phyloP scores from a whole-genome alignment of 2,113 vertebrate species.

The Sorex araneus region DNA sequence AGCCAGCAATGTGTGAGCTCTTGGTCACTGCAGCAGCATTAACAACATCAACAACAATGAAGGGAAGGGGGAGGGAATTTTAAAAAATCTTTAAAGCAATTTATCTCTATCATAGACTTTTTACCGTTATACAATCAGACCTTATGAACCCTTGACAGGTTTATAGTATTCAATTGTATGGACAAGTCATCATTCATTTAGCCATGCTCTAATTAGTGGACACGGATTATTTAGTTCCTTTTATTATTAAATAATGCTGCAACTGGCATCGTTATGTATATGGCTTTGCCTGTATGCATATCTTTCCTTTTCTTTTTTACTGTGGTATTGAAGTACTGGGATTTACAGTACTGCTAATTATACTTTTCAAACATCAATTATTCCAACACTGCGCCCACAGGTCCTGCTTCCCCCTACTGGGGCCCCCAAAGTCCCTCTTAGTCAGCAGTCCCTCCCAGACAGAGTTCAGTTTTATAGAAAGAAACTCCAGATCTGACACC shows the following conservation, averaged over 20 bases:
- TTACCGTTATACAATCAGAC: neutral
- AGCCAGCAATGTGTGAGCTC: neutral
- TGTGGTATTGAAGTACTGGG: too few species aligned
- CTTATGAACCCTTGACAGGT: slow-evolving; percentile 10
- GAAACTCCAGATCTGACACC: too few species aligned
- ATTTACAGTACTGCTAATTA: too few species aligned
- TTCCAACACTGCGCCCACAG: too few species aligned
- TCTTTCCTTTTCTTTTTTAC: neutral
- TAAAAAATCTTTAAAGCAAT: neutral
- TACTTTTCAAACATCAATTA: too few species aligned
- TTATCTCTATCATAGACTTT: neutral
- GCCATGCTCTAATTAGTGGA: neutral
- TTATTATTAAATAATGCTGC: neutral
- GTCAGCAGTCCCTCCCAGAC: too few species aligned
- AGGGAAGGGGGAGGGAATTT: too few species aligned
- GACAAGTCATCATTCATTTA: neutral
- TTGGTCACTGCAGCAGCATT: neutral
- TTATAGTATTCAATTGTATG: neutral
- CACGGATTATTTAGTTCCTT: slow-evolving; percentile 1
- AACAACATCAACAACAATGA: too few species aligned
- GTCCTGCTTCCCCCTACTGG: too few species aligned
- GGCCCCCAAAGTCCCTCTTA: too few species aligned
- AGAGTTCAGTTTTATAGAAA: too few species aligned
- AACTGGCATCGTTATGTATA: neutral
- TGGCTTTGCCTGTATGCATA: neutral